Conservation (phyloP, 2,113 vertebrate genomes). For the Ciconia stormi region DNA sequence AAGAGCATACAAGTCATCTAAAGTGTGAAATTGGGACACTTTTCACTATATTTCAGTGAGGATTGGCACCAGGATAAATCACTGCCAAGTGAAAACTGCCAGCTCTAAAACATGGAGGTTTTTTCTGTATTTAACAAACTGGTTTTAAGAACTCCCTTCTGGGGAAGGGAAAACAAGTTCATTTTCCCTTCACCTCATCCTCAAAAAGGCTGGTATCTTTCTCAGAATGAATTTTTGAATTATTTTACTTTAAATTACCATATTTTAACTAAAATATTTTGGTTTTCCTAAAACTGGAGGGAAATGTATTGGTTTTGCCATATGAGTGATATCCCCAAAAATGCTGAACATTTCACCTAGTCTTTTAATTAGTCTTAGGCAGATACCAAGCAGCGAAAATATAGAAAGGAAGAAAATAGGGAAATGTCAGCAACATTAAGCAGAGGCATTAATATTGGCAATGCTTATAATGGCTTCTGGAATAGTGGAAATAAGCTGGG, state of each 20-base stretch:
- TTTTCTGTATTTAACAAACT: neutral
- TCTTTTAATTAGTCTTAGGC: neutral
- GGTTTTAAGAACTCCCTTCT: neutral
- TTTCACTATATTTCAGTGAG: neutral
- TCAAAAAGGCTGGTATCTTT: neutral
- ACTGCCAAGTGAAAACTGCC: neutral
- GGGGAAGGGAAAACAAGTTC: neutral
- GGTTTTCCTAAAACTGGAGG: neutral
- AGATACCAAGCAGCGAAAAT: neutral
- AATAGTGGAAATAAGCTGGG: neutral
- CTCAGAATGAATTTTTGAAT: neutral
- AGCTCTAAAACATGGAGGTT: neutral
- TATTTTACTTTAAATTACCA: neutral
- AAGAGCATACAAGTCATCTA: neutral
- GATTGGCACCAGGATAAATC: neutral
- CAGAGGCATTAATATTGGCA: neutral
- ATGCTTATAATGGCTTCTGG: neutral
- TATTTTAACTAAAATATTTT: neutral
- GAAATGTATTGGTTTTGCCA: neutral
- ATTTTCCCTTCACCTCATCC: neutral
- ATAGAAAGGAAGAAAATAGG: neutral
- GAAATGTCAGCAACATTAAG: neutral
- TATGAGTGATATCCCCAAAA: neutral
- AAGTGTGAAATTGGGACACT: neutral
- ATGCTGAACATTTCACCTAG: neutral